These are phyloP conservation scores for Astur gentilis DNA, from an alignment of 2,113 vertebrate species.

Conservation along the genomic window DNA sequence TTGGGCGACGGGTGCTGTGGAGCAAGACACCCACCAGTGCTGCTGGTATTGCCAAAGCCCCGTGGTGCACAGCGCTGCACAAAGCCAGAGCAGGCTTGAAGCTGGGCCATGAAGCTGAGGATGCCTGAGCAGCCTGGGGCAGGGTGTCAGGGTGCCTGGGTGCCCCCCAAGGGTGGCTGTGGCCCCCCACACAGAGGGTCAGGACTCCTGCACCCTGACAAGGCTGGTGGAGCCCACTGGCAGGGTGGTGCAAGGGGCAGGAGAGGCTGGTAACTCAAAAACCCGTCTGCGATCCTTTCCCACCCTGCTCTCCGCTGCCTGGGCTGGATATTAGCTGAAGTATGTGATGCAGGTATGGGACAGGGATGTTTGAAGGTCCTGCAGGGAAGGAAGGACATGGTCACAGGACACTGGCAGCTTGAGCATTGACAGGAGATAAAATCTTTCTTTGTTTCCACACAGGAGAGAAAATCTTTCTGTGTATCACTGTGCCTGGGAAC, in stretches of 20 bases:
- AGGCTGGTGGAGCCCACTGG: background rate
- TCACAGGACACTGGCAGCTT: accelerated
- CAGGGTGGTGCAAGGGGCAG: background rate
- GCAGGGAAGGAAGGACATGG: background rate
- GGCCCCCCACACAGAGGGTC: background rate
- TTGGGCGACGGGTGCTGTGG: background rate
- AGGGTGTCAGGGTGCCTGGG: background rate
- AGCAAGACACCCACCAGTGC: background rate
- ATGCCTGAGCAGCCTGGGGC: background rate
- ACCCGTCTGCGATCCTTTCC: accelerated
- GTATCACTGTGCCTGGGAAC: background rate
- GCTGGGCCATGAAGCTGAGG: background rate
- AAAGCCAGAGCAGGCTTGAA: background rate
- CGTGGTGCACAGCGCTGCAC: accelerated
- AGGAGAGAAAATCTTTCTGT: background rate
- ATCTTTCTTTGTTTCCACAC: background rate
- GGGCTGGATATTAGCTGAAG: background rate
- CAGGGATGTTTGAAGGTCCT: background rate
- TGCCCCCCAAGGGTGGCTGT: background rate
- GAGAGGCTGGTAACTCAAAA: background rate
- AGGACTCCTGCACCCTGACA: background rate
- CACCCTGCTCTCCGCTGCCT: background rate
- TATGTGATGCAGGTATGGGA: background rate
- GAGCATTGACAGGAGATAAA: background rate
- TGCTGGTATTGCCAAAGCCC: background rate